Conservation (phyloP, 2,113 vertebrate species). For the Hipposideros armiger region DNA sequence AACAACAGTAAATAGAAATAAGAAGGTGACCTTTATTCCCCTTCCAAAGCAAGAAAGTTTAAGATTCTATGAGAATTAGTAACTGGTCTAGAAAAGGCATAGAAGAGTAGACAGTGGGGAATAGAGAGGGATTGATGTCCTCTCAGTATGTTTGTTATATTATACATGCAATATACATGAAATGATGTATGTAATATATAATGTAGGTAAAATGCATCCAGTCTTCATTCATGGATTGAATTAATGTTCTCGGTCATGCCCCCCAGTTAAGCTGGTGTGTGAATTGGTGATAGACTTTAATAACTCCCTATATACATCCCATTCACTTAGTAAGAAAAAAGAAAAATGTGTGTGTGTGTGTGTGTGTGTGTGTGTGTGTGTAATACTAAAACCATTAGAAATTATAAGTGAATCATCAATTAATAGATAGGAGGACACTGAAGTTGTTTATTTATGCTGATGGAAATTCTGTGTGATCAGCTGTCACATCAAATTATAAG, state of each 20-base stretch:
- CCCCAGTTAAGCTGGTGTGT: neutral
- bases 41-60: neutral
- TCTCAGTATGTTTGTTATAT: neutral
- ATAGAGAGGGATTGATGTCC: neutral
- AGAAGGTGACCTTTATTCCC: neutral
- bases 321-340: conserved; percentile 21
- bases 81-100: neutral
- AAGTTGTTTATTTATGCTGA: neutral
- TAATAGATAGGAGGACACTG: neutral
- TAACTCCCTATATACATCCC: neutral
- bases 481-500: neutral
- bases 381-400: conserved; percentile 34
- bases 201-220: neutral
- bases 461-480: neutral
- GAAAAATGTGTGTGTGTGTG: neutral
- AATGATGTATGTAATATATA: neutral
- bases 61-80: neutral
- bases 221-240: neutral
- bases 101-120: neutral
- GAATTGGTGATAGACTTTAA: neutral
- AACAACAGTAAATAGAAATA: neutral
- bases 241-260: neutral
- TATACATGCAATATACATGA: neutral
- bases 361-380: neutral
- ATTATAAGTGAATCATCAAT: neutral